These are phyloP conservation scores for Tanypteryx hageni DNA, from an alignment of 2,888 invertebrate species.

Conservation along the genomic window DNA sequence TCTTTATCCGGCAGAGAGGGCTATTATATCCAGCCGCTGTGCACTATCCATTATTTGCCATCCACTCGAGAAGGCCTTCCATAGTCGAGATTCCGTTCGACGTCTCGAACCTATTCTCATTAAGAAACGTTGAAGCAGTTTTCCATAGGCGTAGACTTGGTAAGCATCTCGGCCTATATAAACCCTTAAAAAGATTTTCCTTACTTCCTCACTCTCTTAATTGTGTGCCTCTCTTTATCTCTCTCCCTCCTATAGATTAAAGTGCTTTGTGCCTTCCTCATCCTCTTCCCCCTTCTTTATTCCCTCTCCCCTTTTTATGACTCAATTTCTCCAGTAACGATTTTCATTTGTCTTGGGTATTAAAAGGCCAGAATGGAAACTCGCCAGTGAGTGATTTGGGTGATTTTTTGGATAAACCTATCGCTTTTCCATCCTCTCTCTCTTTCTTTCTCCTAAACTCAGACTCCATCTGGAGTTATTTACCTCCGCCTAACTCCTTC, in stretches of 20 bases:
- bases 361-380: constrained; percentile 52
- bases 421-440: background rate
- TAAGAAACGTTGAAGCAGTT: constrained; percentile 52
- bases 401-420: constrained; percentile 42
- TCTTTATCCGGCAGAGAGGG: no score
- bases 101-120: constrained; percentile 28
- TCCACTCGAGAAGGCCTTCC: constrained; percentile 21
- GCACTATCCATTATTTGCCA: constrained; percentile 22
- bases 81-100: background rate
- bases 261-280: constrained; percentile 29
- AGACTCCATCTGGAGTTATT: background rate
- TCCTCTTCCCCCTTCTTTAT: background rate
- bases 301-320: background rate
- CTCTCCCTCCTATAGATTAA: background rate
- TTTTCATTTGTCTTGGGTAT: constrained; percentile 57
- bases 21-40: background rate
- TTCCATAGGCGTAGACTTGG: constrained; percentile 41
- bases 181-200: constrained; percentile 16
- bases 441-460: background rate
- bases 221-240: background rate
- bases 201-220: background rate
- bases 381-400: constrained; percentile 37
- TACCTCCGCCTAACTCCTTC: background rate
- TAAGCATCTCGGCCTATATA: constrained; percentile 11
- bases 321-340: constrained; percentile 40